A percentile compares a stretch with the other conserved stretches of the same genome.
phyloP scores from a whole-genome alignment of 1,140 invertebrate species.

The Rhyacophila brunnea region DNA sequence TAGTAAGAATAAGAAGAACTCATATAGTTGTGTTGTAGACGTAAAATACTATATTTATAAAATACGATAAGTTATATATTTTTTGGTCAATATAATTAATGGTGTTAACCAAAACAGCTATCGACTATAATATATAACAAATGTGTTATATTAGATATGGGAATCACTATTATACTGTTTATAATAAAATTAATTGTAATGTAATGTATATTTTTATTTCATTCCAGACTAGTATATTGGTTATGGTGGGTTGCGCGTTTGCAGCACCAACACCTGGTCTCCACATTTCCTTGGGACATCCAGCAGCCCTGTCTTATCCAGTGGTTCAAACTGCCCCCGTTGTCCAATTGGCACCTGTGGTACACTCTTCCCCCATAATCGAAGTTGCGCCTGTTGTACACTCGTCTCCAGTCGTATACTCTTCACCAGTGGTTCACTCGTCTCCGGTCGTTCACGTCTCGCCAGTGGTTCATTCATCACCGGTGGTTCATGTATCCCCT shows the following conservation, averaged over 20 bases:
- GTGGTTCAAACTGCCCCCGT: slow-evolving; percentile 29
- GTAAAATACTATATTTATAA: no score
- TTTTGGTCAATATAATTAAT: no score
- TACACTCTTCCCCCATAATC: slow-evolving; percentile 32
- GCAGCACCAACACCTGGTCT: slow-evolving; percentile 25
- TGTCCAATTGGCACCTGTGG: slow-evolving; percentile 9
- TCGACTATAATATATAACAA: not conserved
- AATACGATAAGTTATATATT: no score
- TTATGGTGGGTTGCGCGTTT: not conserved
- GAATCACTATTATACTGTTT: not conserved
- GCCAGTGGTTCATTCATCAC: slow-evolving; percentile 16
- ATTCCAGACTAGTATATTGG: slow-evolving; percentile 19
- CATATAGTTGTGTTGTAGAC: no score
- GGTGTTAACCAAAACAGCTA: no score
- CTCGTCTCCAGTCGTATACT: slow-evolving; percentile 22
- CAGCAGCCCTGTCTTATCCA: slow-evolving; percentile 20
- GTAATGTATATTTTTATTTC: not conserved
- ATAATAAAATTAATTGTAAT: not conserved
- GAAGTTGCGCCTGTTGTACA: slow-evolving; percentile 41
- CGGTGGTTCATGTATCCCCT: slow-evolving; percentile 30
- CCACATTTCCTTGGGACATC: slow-evolving; percentile 26
- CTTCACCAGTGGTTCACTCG: slow-evolving; percentile 32
- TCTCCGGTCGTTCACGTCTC: slow-evolving; percentile 34
- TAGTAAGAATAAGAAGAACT: no score
- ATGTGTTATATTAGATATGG: not conserved